A percentile compares a stretch with the other conserved stretches of the same genome.
Conservation (phyloP, 1,140 invertebrate genomes). For the Cotesia chilonis region DNA sequence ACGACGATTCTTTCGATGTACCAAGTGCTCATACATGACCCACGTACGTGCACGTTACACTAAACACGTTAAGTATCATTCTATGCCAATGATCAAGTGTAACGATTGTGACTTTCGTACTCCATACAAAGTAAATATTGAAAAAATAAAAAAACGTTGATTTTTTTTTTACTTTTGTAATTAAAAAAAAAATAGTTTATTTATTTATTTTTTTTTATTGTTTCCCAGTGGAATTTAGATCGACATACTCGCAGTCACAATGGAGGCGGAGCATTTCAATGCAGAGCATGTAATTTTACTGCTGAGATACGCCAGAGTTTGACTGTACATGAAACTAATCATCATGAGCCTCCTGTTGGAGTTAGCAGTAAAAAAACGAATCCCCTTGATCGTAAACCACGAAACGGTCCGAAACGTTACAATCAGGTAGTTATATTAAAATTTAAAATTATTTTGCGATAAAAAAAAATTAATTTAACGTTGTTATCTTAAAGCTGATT, state of each 20-base stretch:
- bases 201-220: conserved; percentile 23
- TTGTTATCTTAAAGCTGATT: too few relatives aligned
- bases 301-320: conserved; percentile 92
- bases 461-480: background rate
- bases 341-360: conserved; percentile 81
- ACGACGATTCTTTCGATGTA: conserved; percentile 82
- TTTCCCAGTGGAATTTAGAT: conserved; percentile 82
- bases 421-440: conserved; percentile 51
- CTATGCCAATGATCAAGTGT: conserved; percentile 93
- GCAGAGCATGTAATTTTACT: conserved; percentile 89
- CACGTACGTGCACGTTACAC: conserved; percentile 89
- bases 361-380: conserved; percentile 64
- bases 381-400: conserved; percentile 62
- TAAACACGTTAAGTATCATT: conserved; percentile 94
- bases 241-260: conserved; percentile 91
- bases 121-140: conserved; percentile 75
- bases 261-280: conserved; percentile 82
- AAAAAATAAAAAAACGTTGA: background rate
- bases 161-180: background rate
- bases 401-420: conserved; percentile 63
- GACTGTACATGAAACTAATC: conserved; percentile 90
- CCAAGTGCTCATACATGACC: conserved; percentile 89
- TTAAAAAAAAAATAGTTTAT: conserved; percentile 21
- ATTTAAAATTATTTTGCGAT: background rate
- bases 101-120: conserved; percentile 91